Evolutionary conservation across 2,113 vertebrate genomes (phyloP), one percentile per base, ranked within the genome.

Genomic region (Corythornis madagascariensis): DNA sequence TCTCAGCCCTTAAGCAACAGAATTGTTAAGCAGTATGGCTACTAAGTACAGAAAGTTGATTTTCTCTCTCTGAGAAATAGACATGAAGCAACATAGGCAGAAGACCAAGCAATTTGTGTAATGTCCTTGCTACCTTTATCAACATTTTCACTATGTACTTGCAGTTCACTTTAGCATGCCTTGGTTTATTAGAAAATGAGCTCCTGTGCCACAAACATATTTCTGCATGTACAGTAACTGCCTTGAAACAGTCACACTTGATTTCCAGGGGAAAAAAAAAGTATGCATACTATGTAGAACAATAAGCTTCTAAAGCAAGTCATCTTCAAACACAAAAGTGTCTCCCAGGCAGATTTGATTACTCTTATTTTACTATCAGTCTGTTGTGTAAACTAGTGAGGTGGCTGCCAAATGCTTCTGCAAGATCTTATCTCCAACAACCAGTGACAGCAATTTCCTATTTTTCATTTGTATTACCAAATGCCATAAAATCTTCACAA

Each of bases 381-480:
- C 15, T 84, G 26, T 59, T 69, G 56, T n/a, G 8, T 71, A 77
- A 81, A 70, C 21, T 55, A 86, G 28, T 47, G 17, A 90, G 94
- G 31, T 66, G 28, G 16, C 52, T 91, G 66, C 50, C 59, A 95
- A 88, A 92, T 0, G 0, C 35, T 64, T 88, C 85, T 20, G 3
- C 26, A 67, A 74, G 38, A 70, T 90, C 94, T 93, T 84, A 82
- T 89, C 48, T 79, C 52, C n/a, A 91, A 63, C 18, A 74, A 56
- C 66, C 57, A 70, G 65, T 38, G 28, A 78, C 35, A 93, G 38
- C 16, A 84, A 86, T 60, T 82, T 91, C 47, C 60, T 56, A 70
- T 65, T 93, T 94, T 92, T 93, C 66, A 79, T 78, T 83, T 88
- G 35, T 15, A 7, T 74, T 83, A 78, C 17, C 16, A 75, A 92